Evolutionary conservation across 2,797 vertebrate genomes (phyloP), one percentile per base, ranked within the genome.

Genomic region (Sphenopsis melanotis): DNA sequence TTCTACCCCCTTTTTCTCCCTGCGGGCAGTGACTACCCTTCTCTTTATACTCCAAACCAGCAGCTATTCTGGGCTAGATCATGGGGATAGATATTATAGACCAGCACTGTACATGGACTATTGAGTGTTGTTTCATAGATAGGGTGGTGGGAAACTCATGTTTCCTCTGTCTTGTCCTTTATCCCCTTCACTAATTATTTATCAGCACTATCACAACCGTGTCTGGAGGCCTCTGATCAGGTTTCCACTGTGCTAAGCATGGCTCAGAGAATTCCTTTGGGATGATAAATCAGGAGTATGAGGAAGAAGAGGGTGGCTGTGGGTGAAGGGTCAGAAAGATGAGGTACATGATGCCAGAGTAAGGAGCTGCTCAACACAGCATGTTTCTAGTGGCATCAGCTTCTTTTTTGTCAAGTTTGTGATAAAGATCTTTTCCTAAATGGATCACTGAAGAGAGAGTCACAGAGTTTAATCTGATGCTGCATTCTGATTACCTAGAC

Each of bases 131-230:
- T 18, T 87, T 79, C 36, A 9, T 36, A 47, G 66, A 21, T 22
- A 7, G 0, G 3, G 5, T 68, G 47, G 14, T 84, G 47, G 41
- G 24, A 84, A 84, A 83, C 24, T n/a, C 15, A 1, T 0, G 2
- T 59, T 81, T 72, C 41, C 42, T 78, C 23, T 70, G 21, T 36
- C 26, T 66, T 82, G 15, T 50, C 29, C 49, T 87, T 8, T 30
- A 2, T 39, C 9, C 32, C 12, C 29, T 71, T 76, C 9, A 3
- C n/a, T 77, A 57, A 64, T 65, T 83, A 39, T 83, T 85, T 89
- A 79, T 75, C 32, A 85, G 8, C 29, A 6, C 13, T 65, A 32
- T 52, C 19, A 22, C 22, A 44, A 42, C 4, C 19, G 21, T 21
- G 50, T 53, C 71, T 2, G 3, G 82, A 64, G 19, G 46, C 36